A percentile compares a stretch with the other conserved stretches of the same genome.
Conservation (phyloP, 2,113 vertebrate genomes). For the Hemiprocne comata region DNA sequence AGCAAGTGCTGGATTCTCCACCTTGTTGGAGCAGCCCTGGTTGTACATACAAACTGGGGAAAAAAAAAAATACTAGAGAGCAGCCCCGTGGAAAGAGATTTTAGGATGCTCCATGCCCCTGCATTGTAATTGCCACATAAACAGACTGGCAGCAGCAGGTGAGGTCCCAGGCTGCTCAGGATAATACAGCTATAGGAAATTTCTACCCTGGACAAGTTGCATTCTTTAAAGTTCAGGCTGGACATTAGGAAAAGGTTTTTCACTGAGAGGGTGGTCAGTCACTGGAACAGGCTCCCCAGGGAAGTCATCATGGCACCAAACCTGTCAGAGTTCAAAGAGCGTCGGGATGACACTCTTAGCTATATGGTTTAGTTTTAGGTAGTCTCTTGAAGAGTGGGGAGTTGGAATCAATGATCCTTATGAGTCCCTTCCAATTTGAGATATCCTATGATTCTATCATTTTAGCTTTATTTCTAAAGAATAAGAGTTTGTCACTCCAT, state of each 20-base stretch:
- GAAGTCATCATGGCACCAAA: background rate
- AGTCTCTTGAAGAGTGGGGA: background rate
- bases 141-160: too few species aligned
- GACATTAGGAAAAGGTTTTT: background rate
- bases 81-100: background rate
- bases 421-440: background rate
- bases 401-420: background rate
- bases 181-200: too few species aligned
- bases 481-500: background rate
- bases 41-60: background rate
- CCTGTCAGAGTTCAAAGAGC: background rate
- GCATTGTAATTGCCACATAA: too few species aligned
- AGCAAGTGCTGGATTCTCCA: background rate
- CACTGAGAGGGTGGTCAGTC: background rate
- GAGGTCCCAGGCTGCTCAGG: too few species aligned
- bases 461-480: background rate
- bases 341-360: background rate
- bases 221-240: background rate
- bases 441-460: background rate
- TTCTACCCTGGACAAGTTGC: too few species aligned
- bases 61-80: background rate
- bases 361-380: background rate
- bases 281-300: background rate
- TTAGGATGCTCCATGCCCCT: too few species aligned
- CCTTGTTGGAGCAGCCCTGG: background rate